phyloP scores from a whole-genome alignment of 1,140 invertebrate species.

The Cyclargus thomasi region DNA sequence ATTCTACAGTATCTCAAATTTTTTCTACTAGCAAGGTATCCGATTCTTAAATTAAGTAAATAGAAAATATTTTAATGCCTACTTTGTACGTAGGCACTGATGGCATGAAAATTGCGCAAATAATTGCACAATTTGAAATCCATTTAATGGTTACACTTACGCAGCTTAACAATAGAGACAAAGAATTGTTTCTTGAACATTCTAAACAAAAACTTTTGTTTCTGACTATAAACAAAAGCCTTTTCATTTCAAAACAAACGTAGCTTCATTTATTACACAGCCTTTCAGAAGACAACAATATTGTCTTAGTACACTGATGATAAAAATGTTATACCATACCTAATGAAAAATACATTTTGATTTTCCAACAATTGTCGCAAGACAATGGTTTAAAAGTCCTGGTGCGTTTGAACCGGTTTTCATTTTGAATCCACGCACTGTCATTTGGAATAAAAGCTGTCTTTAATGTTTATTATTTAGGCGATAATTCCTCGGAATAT shows the following conservation, averaged over 20 bases:
- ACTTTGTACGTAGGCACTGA: background rate
- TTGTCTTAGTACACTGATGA: conserved; percentile 19
- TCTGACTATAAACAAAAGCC: conserved; percentile 60
- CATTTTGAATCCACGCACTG: conserved; percentile 32
- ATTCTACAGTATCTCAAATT: background rate
- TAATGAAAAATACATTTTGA: no score
- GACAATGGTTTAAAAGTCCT: conserved; percentile 19
- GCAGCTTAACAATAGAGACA: conserved; percentile 50
- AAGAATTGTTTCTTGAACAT: conserved; percentile 46
- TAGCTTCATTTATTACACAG: conserved; percentile 67
- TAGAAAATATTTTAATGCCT: background rate
- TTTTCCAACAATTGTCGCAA: background rate
- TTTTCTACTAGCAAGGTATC: background rate
- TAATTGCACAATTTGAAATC: conserved; percentile 30
- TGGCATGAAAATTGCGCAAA: conserved; percentile 23
- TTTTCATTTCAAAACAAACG: conserved; percentile 66
- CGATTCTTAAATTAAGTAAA: background rate
- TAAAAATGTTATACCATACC: background rate
- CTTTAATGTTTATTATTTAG: conserved; percentile 35
- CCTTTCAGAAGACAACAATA: conserved; percentile 68
- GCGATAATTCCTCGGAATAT: conserved; percentile 60
- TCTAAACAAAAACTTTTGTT: conserved; percentile 68
- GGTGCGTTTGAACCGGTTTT: conserved; percentile 37
- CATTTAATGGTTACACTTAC: conserved; percentile 58
- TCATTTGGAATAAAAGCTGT: conserved; percentile 49